Evolutionary conservation across 2,888 invertebrate genomes (phyloP), one percentile per base, ranked within the genome.

Genomic region (Eilema depressum): DNA sequence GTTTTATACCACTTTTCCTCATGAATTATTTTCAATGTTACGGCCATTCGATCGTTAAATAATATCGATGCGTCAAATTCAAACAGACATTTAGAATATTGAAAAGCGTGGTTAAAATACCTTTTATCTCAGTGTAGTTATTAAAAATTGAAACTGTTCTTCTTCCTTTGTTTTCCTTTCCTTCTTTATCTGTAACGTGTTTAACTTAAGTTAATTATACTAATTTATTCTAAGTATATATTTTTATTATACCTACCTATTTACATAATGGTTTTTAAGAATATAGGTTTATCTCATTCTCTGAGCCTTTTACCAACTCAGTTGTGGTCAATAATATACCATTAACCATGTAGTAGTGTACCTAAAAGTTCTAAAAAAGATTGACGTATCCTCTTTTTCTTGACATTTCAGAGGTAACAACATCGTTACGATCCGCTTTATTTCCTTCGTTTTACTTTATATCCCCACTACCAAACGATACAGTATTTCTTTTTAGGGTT

Each of bases 401-500:
- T n/a, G 53, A 53, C 53, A 53, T n/a, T 53, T 53, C n/a, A 53
- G n/a, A 53, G 53, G 53, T 53, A 53, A n/a, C 53, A 53, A 14
- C n/a, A 65, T 63, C 68, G 71, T 75, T 71, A 73, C 63, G 63
- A 67, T 57, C 53, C 70, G 63, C 59, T 80, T 77, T 63, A 66
- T 68, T 63, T 69, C 41, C 74, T 61, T 68, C 70, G 68, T 74
- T 64, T 74, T 66, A 70, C 72, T 74, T 73, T 75, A 75, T 71
- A 66, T 41, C 23, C 53, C 74, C 61, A 62, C 70, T 67, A 70
- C 70, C 71, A 78, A 78, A 70, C 69, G 64, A 47, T 73, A 47
- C 41, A n/a, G 23, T 26, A 68, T 79, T 73, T 57, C 71, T 73
- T 72, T 25, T 80, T 71, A 70, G 69, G 62, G 63, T 79, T 75